Evolutionary conservation across 2,797 vertebrate species (phyloP), one percentile per base, ranked within the genome.

Genomic region (Telmatherina bonti): DNA sequence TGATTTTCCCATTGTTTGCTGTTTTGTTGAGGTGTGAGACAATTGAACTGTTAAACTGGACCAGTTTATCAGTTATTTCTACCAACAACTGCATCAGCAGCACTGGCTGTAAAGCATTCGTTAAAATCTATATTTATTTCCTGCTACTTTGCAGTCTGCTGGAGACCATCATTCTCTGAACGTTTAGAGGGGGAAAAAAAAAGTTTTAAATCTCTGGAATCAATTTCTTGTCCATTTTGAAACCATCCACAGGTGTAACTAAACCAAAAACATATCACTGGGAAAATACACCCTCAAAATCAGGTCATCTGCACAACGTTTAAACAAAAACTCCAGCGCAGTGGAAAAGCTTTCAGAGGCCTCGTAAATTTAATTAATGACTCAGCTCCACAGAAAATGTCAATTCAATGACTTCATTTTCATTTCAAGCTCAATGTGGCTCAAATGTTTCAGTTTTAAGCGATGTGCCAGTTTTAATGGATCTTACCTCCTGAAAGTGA

Each of bases 191-290:
- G 16, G n/a, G n/a, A n/a, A n/a, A n/a, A 49, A 53, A 65, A 41
- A 67, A 30, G 27, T 29, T 51, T 75, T 16, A 49, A 76, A 68
- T 20, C 67, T 79, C 79, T 87, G 85, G 73, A 76, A 72, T 74
- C 64, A 69, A 78, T 85, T 78, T 76, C 26, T 59, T 76, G 66
- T 84, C 58, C 76, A 59, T 62, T 83, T 80, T 67, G 2, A 84
- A 82, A 89, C 83, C 74, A 62, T 58, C 69, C 75, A 16, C 88
- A 84, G 82, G 84, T 85, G 80, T 13, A 74, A 79, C 59, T 62
- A 43, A 73, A 47, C 29, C 26, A n/a, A 59, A 75, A 73, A 72
- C 53, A 78, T 55, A 67, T 64, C 52, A 6, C 18, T 8, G 31
- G 35, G 13, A 16, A 59, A 51, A 59, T 1, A 6, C 54, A 45